Base-by-base conservation (phyloP, 2,888 invertebrate genomes). In the Scotopteryx bipunctaria region DNA sequence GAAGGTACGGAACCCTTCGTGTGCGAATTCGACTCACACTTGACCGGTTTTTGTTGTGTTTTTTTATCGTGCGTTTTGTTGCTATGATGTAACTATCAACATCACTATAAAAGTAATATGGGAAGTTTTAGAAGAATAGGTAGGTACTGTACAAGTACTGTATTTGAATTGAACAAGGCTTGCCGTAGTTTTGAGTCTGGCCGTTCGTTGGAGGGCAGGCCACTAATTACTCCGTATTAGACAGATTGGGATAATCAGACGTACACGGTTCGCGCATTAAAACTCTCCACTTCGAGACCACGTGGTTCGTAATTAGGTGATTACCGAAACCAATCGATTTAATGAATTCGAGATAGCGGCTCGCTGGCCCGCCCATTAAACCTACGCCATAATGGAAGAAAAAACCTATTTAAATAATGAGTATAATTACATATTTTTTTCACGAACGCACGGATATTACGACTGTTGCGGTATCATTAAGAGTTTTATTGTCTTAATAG, bases 401-500 rank as follows among this genome's bases (percentile, higher is more conserved):
- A 85, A 87, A 86, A 86, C 83, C 86, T 88, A 89, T 88, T 87
- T 87, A 83, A 87, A 88, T 89, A 89, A 89, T 89, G 88, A 87
- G 85, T 84, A 87, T 89, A 89, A 88, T 89, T 89, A 89, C 83
- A 86, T 82, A 82, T 86, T 87, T 83, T 83, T 88, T 87, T 88
- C 86, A 87, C 84, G 78, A 86, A 83, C 82, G 75, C 82, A 87
- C 86, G 83, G 83, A 85, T 82, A 85, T 86, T 84, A 86, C 85
- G 79, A 71, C 79, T 86, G 86, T 84, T 85, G 87, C 86, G 83
- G 88, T 86, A 86, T 90, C 89, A 89, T 90, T 88, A 90, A 87
- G 86, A 86, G 76, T 87, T 90, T 90, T 90, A 90, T 89, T 89
- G 89, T 90, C 86, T 90, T 89, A 88, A 90, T 89, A 87, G 85